These are phyloP conservation scores for Neoniphon sammara DNA, from an alignment of 2,797 vertebrate genomes.

Conservation along the genomic window DNA sequence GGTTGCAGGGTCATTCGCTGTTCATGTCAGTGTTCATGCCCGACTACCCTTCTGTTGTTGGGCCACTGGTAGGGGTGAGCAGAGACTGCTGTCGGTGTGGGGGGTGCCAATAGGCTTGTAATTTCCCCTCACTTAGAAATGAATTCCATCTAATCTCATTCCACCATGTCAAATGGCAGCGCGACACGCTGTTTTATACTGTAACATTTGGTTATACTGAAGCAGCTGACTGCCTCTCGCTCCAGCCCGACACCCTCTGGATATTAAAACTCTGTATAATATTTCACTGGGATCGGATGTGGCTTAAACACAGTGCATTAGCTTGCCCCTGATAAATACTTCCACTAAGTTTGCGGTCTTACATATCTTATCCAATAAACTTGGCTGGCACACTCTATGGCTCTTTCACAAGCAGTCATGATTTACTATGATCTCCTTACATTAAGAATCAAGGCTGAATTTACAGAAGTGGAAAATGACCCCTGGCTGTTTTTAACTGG, in stretches of 20 bases:
- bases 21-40: slow-evolving; percentile 84
- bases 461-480: slow-evolving; percentile 62
- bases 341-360: slow-evolving; percentile 79
- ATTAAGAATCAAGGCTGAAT: slow-evolving; percentile 66
- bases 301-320: slow-evolving; percentile 88
- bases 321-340: slow-evolving; percentile 84
- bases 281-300: slow-evolving; percentile 82
- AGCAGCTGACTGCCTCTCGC: slow-evolving; percentile 81
- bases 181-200: slow-evolving; percentile 85
- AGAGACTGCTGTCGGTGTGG: slow-evolving; percentile 52
- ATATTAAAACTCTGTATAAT: slow-evolving; percentile 84
- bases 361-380: slow-evolving; percentile 72
- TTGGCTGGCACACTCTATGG: slow-evolving; percentile 43
- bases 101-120: slow-evolving; percentile 79
- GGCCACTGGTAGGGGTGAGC: slow-evolving; percentile 66
- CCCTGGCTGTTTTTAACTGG: slow-evolving; percentile 48
- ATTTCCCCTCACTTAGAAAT: slow-evolving; percentile 87
- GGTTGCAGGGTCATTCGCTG: slow-evolving; percentile 81
- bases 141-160: slow-evolving; percentile 88
- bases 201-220: slow-evolving; percentile 86
- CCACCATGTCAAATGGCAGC: slow-evolving; percentile 84
- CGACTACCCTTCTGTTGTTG: slow-evolving; percentile 75
- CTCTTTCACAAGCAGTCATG: slow-evolving; percentile 30
- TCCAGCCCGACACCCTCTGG: slow-evolving; percentile 82
- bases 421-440: slow-evolving; percentile 59